Conservation (phyloP, 1,140 invertebrate species). For the Drosophila parabipectinata region DNA sequence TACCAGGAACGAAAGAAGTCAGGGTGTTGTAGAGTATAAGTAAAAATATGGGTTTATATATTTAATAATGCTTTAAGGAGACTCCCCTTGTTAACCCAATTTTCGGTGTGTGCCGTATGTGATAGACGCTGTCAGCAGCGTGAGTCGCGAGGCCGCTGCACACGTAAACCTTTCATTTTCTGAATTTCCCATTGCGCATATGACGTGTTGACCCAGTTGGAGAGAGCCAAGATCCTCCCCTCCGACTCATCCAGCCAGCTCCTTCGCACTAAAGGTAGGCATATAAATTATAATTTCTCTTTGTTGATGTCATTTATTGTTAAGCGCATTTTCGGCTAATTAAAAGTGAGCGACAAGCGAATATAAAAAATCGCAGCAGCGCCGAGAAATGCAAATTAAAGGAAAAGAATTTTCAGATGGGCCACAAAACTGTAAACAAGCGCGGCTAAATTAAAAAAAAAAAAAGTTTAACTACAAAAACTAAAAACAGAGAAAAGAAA, state of each 20-base stretch:
- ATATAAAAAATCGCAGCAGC: slow-evolving; percentile 29
- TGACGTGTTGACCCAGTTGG: slow-evolving; percentile 68
- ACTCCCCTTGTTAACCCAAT: slow-evolving; percentile 11
- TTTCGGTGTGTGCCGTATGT: slow-evolving; percentile 4
- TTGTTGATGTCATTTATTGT: slow-evolving; percentile 71
- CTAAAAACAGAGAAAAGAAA: slow-evolving; percentile 8
- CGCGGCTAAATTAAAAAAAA: slow-evolving; percentile 59
- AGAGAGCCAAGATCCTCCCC: neutral
- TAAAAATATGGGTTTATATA: no score
- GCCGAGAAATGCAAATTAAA: slow-evolving; percentile 71
- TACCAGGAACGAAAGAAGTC: no score
- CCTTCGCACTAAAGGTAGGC: neutral
- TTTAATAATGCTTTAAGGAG: no score
- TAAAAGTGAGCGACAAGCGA: slow-evolving; percentile 69
- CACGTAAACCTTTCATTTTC: neutral
- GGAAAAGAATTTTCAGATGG: slow-evolving; percentile 46
- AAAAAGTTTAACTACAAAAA: slow-evolving; percentile 16
- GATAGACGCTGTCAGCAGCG: slow-evolving; percentile 22
- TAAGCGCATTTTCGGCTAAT: slow-evolving; percentile 77
- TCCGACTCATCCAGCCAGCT: neutral
- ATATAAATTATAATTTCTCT: slow-evolving; percentile 65
- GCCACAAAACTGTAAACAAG: slow-evolving; percentile 24
- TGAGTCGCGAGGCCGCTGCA: slow-evolving; percentile 19
- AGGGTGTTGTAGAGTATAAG: no score
- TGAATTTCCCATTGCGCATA: slow-evolving; percentile 59